Evolutionary conservation across 2,113 vertebrate genomes (phyloP).

Genomic region (Ailuropoda melanoleuca): DNA sequence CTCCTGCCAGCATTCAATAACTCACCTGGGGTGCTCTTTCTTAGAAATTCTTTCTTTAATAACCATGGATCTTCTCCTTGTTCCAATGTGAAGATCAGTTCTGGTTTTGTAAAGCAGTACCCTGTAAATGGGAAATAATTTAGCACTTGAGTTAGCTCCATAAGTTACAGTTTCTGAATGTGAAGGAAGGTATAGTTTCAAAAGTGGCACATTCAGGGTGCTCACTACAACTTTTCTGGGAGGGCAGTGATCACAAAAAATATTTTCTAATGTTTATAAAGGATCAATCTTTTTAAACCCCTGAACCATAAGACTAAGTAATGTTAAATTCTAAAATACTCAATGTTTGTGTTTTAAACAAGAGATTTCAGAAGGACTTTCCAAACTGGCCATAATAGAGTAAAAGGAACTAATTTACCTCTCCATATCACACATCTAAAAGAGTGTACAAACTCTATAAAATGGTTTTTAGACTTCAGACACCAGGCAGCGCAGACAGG

Average conservation of each 20-base stretch:
- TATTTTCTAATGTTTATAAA: neutral
- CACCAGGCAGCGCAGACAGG: neutral
- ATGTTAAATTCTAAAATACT: neutral
- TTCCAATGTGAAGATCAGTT: slow-evolving; percentile 49
- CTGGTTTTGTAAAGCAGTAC: slow-evolving; percentile 48
- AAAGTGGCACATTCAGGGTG: neutral
- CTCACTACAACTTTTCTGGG: neutral
- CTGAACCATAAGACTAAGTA: neutral
- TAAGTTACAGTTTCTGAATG: neutral
- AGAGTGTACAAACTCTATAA: neutral
- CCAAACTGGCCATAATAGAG: neutral
- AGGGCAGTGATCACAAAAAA: neutral
- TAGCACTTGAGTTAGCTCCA: neutral
- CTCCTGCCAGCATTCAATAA: neutral
- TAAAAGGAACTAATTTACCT: neutral
- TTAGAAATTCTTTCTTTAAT: slow-evolving; percentile 15
- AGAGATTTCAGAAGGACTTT: neutral
- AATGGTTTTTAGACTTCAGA: neutral
- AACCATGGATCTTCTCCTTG: slow-evolving; percentile 42
- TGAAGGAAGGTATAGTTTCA: neutral
- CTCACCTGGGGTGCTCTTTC: slow-evolving; percentile 49
- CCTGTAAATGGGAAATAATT: slow-evolving; percentile 44
- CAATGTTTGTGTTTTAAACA: neutral
- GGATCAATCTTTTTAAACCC: neutral
- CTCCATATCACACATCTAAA: neutral